Conservation (phyloP, 2,888 invertebrate species). For the Ochropleura plecta region DNA sequence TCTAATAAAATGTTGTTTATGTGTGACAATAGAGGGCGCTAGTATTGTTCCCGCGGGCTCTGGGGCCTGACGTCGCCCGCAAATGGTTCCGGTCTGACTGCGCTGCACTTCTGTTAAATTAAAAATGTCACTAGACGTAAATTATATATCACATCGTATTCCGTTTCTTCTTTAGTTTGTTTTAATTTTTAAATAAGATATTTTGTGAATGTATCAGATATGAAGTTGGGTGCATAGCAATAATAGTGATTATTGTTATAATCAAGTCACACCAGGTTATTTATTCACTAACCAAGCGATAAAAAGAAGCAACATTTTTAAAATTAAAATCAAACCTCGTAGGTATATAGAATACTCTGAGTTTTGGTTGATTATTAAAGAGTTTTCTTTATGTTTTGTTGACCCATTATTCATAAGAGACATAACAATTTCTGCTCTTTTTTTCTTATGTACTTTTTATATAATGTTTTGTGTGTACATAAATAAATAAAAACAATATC, state of each 20-base stretch:
- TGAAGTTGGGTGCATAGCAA: too few relatives aligned
- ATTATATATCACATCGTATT: conserved; percentile 52
- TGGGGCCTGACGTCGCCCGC: conserved; percentile 67
- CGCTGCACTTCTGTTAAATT: conserved; percentile 61
- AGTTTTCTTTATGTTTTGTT: background rate
- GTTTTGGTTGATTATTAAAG: background rate
- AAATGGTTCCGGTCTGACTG: conserved; percentile 66
- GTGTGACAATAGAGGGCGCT: conserved; percentile 77
- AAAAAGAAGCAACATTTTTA: background rate
- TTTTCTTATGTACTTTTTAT: too few relatives aligned
- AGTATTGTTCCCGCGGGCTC: conserved; percentile 70
- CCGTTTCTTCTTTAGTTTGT: conserved; percentile 33
- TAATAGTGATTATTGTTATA: too few relatives aligned
- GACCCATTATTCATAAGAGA: background rate
- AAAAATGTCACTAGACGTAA: conserved; percentile 60
- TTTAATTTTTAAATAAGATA: conserved; percentile 7
- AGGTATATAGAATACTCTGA: background rate
- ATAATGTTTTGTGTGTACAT: too few relatives aligned
- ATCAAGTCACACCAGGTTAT: too few relatives aligned
- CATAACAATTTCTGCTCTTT: too few relatives aligned
- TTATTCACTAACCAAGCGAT: too few relatives aligned
- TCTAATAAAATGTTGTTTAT: conserved; percentile 82
- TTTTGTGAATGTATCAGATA: background rate
- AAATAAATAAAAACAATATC: too few relatives aligned
- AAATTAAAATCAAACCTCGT: background rate